phyloP scores from a whole-genome alignment of 2,888 invertebrate genomes.

The Cacoxenus indagator region DNA sequence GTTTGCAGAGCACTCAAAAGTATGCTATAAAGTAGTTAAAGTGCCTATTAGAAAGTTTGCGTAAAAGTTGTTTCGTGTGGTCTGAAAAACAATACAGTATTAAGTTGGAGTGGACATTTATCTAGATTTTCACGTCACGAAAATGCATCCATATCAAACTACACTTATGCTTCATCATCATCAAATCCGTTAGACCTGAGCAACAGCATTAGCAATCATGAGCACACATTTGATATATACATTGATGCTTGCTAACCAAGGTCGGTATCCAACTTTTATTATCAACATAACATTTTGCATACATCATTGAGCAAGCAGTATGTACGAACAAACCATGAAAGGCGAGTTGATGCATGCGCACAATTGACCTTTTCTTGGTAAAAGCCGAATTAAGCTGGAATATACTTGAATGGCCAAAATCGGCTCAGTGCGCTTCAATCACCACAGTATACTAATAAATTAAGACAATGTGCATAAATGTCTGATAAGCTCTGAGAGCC shows the following conservation, averaged over 20 bases:
- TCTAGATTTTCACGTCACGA: not conserved
- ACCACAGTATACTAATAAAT: conserved; percentile 11
- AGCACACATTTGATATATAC: too few species aligned
- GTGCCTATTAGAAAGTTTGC: not conserved
- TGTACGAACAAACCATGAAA: not conserved
- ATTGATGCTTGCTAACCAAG: too few species aligned
- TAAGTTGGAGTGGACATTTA: not conserved
- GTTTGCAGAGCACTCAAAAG: not conserved
- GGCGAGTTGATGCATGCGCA: not conserved
- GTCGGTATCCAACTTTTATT: conserved; percentile 22
- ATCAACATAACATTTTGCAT: conserved; percentile 20
- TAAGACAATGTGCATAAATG: conserved; percentile 4
- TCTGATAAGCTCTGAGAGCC: not conserved
- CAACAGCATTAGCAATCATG: not conserved
- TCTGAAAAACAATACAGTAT: not conserved
- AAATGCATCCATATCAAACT: not conserved
- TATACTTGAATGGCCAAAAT: not conserved
- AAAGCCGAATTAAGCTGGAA: not conserved
- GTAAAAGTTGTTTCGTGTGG: not conserved
- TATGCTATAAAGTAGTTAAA: not conserved
- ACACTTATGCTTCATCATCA: conserved; percentile 12
- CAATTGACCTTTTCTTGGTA: conserved; percentile 14
- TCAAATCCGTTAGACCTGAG: not conserved
- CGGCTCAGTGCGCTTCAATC: not conserved
- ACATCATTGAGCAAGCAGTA: conserved; percentile 18